These are phyloP conservation scores for Cheilosia vernalis DNA, from an alignment of 2,888 invertebrate species.

Conservation along the genomic window DNA sequence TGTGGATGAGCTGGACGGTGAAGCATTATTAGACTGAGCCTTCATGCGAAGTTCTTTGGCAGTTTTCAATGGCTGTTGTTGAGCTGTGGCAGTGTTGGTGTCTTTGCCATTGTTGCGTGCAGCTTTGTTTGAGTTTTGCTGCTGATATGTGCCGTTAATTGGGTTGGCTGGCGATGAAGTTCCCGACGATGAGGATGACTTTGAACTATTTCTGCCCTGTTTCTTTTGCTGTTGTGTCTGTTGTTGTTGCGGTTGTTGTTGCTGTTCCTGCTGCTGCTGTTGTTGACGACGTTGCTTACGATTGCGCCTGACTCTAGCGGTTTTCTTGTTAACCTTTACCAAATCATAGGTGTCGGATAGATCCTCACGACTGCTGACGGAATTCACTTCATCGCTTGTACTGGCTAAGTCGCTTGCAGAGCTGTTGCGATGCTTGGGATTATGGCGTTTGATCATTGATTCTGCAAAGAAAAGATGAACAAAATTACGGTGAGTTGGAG, in stretches of 20 bases:
- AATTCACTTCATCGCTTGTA: constrained; percentile 79
- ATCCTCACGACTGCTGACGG: constrained; percentile 79
- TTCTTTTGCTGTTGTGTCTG: constrained; percentile 47
- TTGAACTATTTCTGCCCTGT: constrained; percentile 50
- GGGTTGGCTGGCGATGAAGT: constrained; percentile 53
- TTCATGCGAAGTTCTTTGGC: constrained; percentile 41
- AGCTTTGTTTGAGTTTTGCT: constrained; percentile 56
- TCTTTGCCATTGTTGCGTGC: constrained; percentile 53
- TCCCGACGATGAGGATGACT: constrained; percentile 42
- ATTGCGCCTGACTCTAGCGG: constrained; percentile 59
- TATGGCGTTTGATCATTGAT: constrained; percentile 78
- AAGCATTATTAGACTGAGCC: constrained; percentile 20
- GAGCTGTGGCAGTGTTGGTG: constrained; percentile 52
- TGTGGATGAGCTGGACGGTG: constrained; percentile 52
- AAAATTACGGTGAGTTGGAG: background rate
- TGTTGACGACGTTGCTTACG: constrained; percentile 67
- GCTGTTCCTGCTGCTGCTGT: constrained; percentile 50
- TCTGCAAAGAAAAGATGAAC: constrained; percentile 67
- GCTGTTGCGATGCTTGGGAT: constrained; percentile 80
- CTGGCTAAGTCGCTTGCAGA: constrained; percentile 79
- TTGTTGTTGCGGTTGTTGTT: constrained; percentile 35
- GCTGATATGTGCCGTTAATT: constrained; percentile 30
- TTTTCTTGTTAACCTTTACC: constrained; percentile 56
- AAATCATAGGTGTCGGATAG: constrained; percentile 76
- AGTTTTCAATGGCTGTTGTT: constrained; percentile 57